Percentiles rank a stretch among this genome's conserved stretches.
Conservation (phyloP, 2,113 vertebrate species). For the Neolamprologus sp. region DNA sequence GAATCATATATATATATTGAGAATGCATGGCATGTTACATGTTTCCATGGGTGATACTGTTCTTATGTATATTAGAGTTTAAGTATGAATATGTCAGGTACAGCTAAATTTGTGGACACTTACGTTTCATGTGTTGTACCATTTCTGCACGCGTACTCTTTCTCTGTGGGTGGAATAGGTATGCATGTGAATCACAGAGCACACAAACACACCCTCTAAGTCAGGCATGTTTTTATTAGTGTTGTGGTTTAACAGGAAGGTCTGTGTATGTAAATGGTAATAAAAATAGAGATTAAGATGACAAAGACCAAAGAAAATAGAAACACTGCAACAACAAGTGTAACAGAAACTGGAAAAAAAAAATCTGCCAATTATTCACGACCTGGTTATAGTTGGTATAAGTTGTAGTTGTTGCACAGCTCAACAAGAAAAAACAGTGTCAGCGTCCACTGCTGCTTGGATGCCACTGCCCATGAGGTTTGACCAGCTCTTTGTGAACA, state of each 20-base stretch:
- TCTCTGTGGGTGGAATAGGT: neutral
- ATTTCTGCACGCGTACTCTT: neutral
- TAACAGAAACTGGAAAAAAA: neutral
- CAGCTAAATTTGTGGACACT: neutral
- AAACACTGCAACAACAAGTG: neutral
- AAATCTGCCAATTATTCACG: neutral
- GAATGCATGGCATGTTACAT: neutral
- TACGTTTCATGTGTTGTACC: too few relatives aligned
- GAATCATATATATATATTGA: neutral
- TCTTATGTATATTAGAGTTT: neutral
- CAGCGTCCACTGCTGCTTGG: neutral
- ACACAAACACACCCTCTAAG: slow-evolving; percentile 33
- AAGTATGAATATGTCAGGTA: neutral
- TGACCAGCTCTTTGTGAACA: slow-evolving; percentile 17
- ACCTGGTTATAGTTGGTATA: neutral
- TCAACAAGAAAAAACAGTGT: neutral
- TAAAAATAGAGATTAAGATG: neutral
- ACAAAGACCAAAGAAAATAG: neutral
- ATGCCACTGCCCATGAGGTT: neutral
- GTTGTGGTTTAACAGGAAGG: neutral
- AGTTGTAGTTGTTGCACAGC: neutral
- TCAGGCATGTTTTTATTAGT: neutral
- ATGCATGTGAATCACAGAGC: slow-evolving; percentile 12
- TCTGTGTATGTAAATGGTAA: neutral
- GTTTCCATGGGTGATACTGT: neutral